Evolutionary conservation across 2,113 vertebrate species (phyloP).

Genomic region (Haemorhous mexicanus): DNA sequence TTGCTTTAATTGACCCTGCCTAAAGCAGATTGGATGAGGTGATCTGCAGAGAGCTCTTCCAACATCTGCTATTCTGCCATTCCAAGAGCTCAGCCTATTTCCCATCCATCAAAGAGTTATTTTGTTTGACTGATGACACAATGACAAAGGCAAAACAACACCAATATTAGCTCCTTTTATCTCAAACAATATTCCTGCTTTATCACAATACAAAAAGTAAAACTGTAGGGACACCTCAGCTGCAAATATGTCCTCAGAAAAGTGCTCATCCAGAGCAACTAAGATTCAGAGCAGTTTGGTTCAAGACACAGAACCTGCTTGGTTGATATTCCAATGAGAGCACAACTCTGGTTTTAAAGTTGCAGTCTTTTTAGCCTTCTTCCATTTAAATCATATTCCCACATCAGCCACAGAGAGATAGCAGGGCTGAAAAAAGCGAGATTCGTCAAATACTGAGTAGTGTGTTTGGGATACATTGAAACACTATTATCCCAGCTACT

Average conservation of each 20-base stretch:
- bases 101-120: background rate
- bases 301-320: background rate
- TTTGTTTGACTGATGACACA: background rate
- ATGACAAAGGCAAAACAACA: background rate
- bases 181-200: background rate
- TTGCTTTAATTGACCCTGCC: background rate
- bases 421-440: background rate
- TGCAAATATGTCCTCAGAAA: background rate
- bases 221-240: background rate
- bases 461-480: background rate
- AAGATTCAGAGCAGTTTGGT: background rate
- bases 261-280: background rate
- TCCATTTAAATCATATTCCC: background rate
- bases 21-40: background rate
- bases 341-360: background rate
- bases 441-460: background rate
- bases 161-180: background rate
- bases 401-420: background rate
- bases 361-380: background rate
- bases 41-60: background rate
- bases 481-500: background rate
- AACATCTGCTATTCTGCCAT: background rate
- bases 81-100: background rate
- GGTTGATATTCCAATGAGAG: background rate
- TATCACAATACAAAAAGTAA: background rate